Evolutionary conservation across 2,113 vertebrate genomes (phyloP).

Genomic region (Rhabdornis inornatus): DNA sequence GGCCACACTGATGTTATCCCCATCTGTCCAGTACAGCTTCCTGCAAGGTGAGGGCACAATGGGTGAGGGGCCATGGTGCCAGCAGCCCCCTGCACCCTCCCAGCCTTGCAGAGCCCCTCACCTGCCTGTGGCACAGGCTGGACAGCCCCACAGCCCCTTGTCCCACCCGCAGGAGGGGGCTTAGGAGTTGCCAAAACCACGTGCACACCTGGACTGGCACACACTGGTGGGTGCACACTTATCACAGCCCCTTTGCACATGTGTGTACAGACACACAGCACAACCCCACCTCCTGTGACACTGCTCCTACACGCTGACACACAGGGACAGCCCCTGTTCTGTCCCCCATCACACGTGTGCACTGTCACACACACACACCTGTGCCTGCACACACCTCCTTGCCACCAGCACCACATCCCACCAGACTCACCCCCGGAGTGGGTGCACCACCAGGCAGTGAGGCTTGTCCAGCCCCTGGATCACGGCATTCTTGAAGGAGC

Average conservation of each 20-base stretch:
- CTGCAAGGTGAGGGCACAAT: conserved; percentile 41
- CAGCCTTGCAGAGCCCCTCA: neutral
- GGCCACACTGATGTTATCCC: conserved; percentile 92
- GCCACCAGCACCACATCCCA: fast-evolving
- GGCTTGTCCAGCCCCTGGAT: conserved; percentile 95
- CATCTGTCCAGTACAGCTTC: conserved; percentile 95
- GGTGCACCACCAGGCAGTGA: conserved; percentile 92
- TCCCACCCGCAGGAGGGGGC: fast-evolving
- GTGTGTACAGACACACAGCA: fast-evolving
- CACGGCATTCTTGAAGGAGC: conserved; percentile 96
- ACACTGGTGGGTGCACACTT: fast-evolving
- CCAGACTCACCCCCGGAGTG: conserved; percentile 82
- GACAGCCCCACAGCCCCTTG: neutral
- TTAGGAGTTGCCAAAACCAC: neutral
- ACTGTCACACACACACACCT: fast-evolving
- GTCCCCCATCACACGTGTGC: neutral
- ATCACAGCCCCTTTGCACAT: neutral
- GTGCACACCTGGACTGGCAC: neutral
- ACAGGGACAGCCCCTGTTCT: neutral
- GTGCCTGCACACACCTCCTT: neutral
- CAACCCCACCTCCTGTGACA: neutral
- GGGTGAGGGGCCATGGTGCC: neutral
- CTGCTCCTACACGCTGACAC: neutral
- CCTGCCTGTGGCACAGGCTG: fast-evolving
- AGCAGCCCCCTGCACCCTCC: neutral